Evolutionary conservation across 2,113 vertebrate genomes (phyloP).

Genomic region (Argyrosomus japonicus): DNA sequence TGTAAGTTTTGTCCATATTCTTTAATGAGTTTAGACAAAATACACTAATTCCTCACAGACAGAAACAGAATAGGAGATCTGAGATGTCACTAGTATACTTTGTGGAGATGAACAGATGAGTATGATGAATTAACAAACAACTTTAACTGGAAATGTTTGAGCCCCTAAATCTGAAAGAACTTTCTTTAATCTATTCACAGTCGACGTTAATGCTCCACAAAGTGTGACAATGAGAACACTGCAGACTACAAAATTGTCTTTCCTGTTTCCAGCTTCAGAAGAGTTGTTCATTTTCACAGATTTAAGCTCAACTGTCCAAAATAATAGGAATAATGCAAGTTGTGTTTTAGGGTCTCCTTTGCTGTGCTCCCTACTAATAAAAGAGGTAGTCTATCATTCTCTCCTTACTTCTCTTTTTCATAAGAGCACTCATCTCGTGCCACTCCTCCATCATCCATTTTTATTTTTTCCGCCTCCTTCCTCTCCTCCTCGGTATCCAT

Average conservation of each 20-base stretch:
- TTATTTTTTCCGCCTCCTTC: slow-evolving; percentile 71
- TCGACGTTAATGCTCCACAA: not conserved
- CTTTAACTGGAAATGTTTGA: not conserved
- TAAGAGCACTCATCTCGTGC: slow-evolving; percentile 73
- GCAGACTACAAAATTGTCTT: slow-evolving; percentile 40
- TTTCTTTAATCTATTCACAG: slow-evolving; percentile 33
- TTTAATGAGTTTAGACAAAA: not conserved
- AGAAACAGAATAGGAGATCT: not conserved
- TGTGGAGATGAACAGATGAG: not conserved
- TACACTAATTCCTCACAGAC: not conserved
- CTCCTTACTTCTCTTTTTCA: slow-evolving; percentile 72
- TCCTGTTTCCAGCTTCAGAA: slow-evolving; percentile 44
- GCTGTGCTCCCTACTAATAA: slow-evolving; percentile 59
- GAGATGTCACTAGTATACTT: not conserved
- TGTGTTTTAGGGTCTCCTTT: slow-evolving; percentile 40
- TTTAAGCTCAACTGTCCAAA: slow-evolving; percentile 50
- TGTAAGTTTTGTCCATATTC: too few relatives aligned
- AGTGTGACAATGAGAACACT: slow-evolving; percentile 6
- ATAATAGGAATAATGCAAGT: slow-evolving; percentile 35
- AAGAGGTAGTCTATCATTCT: slow-evolving; percentile 64
- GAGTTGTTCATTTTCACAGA: slow-evolving; percentile 63
- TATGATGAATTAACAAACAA: slow-evolving; percentile 25
- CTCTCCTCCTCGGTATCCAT: slow-evolving; percentile 67
- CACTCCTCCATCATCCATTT: slow-evolving; percentile 70
- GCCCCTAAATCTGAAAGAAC: slow-evolving; percentile 14